A percentile compares a stretch with the other conserved stretches of the same genome.
Evolutionary conservation across 2,797 vertebrate species (phyloP).

Genomic region (Alauda arvensis): DNA sequence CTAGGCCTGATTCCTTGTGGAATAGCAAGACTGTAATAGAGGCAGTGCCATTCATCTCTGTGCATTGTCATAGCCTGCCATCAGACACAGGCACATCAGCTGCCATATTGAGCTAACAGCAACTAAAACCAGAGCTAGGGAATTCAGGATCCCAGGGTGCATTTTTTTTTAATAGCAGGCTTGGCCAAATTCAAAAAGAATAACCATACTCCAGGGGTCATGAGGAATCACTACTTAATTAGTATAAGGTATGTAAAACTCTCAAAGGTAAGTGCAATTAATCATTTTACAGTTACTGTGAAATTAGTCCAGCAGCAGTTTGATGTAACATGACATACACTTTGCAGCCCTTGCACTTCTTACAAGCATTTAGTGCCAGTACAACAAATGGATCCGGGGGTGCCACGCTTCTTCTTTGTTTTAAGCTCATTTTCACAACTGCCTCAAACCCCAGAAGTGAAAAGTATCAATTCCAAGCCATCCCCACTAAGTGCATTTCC

Average conservation of each 20-base stretch:
- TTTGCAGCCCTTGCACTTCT: not conserved
- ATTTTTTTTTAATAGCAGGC: not conserved
- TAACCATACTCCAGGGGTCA: not conserved
- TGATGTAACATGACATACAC: not conserved
- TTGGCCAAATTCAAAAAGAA: not conserved
- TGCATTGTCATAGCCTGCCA: not conserved
- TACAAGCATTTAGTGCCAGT: rapidly evolving
- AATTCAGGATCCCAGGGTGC: not conserved
- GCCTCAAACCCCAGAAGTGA: not conserved
- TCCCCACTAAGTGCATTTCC: not conserved
- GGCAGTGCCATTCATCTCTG: not conserved
- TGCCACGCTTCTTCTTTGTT: not conserved
- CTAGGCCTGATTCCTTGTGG: not conserved
- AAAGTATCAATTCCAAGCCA: not conserved
- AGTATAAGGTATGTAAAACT: not conserved
- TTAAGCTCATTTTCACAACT: not conserved
- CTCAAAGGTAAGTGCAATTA: not conserved
- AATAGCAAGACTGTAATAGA: not conserved
- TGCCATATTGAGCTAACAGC: rapidly evolving
- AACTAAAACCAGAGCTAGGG: not conserved
- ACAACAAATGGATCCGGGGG: not conserved
- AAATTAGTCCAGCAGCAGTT: not conserved
- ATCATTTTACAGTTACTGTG: not conserved
- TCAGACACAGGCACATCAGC: not conserved
- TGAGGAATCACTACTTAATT: not conserved